Evolutionary conservation across 2,888 invertebrate genomes (phyloP).

Genomic region (Ormyrus thymus): DNA sequence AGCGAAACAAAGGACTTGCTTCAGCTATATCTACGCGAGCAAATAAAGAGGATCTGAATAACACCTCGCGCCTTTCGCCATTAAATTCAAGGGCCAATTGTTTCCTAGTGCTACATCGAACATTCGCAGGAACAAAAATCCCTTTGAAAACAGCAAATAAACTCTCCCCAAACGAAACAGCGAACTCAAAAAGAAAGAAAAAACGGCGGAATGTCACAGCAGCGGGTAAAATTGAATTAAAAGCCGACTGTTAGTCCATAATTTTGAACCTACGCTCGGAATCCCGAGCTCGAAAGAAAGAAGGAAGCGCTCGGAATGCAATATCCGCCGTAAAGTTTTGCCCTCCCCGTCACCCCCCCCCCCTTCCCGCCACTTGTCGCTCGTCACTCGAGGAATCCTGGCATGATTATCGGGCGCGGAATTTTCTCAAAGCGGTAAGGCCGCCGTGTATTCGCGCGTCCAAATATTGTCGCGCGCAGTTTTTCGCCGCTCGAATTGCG

Average conservation of each 20-base stretch:
- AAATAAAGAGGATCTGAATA: constrained; percentile 9
- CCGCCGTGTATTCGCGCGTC: too few relatives aligned
- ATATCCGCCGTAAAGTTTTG: constrained; percentile 47
- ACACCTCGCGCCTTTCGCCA: constrained; percentile 36
- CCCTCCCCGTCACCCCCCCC: neutral
- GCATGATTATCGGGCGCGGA: constrained; percentile 18
- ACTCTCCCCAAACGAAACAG: too few relatives aligned
- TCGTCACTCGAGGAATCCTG: neutral
- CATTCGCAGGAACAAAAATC: too few relatives aligned
- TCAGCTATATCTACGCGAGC: neutral
- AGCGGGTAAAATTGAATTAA: too few relatives aligned
- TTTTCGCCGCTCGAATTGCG: constrained; percentile 15
- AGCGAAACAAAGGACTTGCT: constrained; percentile 38
- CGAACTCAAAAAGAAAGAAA: too few relatives aligned
- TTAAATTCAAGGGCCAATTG: constrained; percentile 19
- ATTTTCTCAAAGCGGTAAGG: neutral
- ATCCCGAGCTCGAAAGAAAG: constrained; percentile 23
- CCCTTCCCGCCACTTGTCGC: too few relatives aligned
- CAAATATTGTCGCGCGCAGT: neutral
- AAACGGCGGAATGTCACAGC: too few relatives aligned
- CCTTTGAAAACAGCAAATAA: too few relatives aligned
- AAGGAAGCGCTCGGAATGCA: constrained; percentile 43
- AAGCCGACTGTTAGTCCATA: too few relatives aligned
- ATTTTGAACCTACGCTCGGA: neutral
- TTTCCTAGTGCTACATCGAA: too few relatives aligned